These are phyloP conservation scores for Crocallis elinguaria DNA, from an alignment of 2,888 invertebrate species.

Conservation along the genomic window DNA sequence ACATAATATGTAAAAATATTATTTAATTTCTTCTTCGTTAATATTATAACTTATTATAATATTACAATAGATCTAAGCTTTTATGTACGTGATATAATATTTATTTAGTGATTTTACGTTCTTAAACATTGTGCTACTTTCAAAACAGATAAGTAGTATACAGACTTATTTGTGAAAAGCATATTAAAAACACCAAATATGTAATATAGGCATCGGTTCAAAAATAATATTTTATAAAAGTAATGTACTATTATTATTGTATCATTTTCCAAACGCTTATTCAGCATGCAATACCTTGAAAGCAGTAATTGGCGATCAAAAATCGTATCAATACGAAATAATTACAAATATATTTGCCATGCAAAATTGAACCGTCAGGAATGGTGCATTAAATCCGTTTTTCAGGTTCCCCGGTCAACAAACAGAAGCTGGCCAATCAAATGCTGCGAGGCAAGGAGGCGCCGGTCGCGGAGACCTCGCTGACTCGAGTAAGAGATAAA, in stretches of 20 bases:
- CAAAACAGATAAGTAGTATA: slow-evolving; percentile 24
- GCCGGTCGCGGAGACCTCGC: slow-evolving; percentile 90
- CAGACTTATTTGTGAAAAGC: slow-evolving; percentile 16
- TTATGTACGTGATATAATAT: slow-evolving; percentile 3
- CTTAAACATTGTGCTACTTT: slow-evolving; percentile 7
- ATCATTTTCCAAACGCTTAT: background rate
- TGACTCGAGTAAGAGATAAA: slow-evolving; percentile 90
- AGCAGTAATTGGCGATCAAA: no score
- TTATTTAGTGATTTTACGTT: slow-evolving; percentile 3
- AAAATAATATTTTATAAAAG: no score
- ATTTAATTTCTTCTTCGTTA: background rate
- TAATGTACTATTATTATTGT: background rate
- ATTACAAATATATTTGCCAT: background rate
- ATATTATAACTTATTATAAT: background rate
- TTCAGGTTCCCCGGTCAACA: slow-evolving; percentile 93
- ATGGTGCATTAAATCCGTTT: slow-evolving; percentile 58
- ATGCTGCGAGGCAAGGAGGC: slow-evolving; percentile 87
- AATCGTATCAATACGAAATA: background rate
- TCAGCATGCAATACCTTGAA: background rate
- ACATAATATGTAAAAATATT: background rate
- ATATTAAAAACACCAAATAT: slow-evolving; percentile 3
- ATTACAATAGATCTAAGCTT: background rate
- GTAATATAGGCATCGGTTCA: background rate
- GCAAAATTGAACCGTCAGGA: slow-evolving; percentile 54
- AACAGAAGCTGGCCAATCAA: slow-evolving; percentile 92